phyloP scores from a whole-genome alignment of 92 coral and sea anemone species.

The Isaurus tuberculatus region DNA sequence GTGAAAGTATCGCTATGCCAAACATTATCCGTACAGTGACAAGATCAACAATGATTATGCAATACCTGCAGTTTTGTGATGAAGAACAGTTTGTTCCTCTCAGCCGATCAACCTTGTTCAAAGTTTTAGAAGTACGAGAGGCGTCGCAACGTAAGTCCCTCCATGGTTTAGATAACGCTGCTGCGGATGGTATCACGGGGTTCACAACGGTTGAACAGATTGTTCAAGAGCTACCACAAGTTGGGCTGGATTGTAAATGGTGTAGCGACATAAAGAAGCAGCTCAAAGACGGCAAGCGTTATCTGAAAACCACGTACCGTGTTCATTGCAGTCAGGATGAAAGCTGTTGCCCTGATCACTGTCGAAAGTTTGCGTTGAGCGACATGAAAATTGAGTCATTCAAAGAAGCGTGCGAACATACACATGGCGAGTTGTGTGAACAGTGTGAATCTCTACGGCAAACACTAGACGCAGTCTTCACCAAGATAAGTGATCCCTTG shows the following conservation, averaged over 20 bases:
- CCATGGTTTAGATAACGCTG: background rate
- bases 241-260: background rate
- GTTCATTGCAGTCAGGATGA: slow-evolving; percentile 10
- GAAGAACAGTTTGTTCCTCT: slow-evolving; percentile 25
- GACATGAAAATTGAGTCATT: slow-evolving; percentile 46
- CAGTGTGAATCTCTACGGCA: slow-evolving; percentile 47
- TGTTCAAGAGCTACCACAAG: slow-evolving; percentile 13
- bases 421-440: slow-evolving; percentile 44
- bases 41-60: slow-evolving; percentile 28
- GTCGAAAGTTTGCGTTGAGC: slow-evolving; percentile 56
- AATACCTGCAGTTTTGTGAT: slow-evolving; percentile 27
- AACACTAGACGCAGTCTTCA: slow-evolving; percentile 46
- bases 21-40: background rate
- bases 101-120: background rate
- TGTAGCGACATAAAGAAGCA: background rate
- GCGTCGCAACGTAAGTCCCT: background rate
- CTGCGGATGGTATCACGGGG: slow-evolving; percentile 8
- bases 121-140: background rate
- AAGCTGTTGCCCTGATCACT: slow-evolving; percentile 64
- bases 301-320: background rate
- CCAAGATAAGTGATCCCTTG: slow-evolving; percentile 18
- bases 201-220: slow-evolving; percentile 1
- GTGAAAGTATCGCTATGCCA: slow-evolving; percentile 24
- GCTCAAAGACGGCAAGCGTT: slow-evolving; percentile 12
- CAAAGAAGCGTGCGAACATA: slow-evolving; percentile 50